Evolutionary conservation across 2,888 invertebrate genomes (phyloP), one percentile per base, ranked within the genome.

Genomic region (Crioceris asparagi): DNA sequence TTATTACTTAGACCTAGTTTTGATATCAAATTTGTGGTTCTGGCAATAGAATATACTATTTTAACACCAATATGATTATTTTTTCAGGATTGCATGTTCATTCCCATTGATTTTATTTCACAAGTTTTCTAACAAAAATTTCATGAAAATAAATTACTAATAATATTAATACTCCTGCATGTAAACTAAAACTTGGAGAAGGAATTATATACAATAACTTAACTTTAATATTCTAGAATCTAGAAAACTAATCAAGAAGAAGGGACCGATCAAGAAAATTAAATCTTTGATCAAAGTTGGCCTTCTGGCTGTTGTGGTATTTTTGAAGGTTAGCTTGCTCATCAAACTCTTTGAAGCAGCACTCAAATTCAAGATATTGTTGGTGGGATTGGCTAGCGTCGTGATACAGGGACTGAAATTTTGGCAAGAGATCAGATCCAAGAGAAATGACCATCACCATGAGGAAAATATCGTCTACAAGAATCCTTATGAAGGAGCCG

Each of bases 291-390:
- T 49, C 15, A 51, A 47, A 43, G 33, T 52, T 7, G 47, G 41
- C 7, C 35, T 54, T 6, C 32, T 54, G 14, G 49, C 44, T 3
- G 36, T 36, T 17, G 42, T 50, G 11, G 40, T 51, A 2, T 39
- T 41, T 1, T 35, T 49, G 5, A 54, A 54, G 45, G 18, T 51
- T 5, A 21, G 36, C 21, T 66, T 84, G 1, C 50, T 85, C 16
- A 64, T 85, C 21, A 83, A 83, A 55, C 66, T 83, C 2, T 64
- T 85, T 11, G 79, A 82, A 0, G 78, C 80, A 4, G 82, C 83
- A 56, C 60, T 85, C 42, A 68, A 84, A 70, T 65, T 84, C 7
- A 85, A 85, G 62, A 82, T 85, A 72, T 78, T 84, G 65, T 68
- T 77, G 18, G 73, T 85, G 35, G 83, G 83, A 0, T 55, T 80